Conservation (phyloP, 2,888 invertebrate species). For the Torymus auratus region DNA sequence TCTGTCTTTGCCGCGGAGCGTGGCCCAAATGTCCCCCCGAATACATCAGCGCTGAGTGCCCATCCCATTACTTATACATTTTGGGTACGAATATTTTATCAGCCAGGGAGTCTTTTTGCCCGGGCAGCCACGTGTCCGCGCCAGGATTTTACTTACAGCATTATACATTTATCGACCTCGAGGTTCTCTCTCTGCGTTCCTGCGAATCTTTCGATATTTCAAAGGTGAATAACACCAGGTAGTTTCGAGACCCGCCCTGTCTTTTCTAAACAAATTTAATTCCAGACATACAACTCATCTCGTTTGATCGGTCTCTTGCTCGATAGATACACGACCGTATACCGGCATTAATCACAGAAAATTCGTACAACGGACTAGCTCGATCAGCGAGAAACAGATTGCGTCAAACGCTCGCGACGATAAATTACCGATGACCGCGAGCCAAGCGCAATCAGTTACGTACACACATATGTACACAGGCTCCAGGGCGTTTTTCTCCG, state of each 20-base stretch:
- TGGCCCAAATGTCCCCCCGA: conserved; percentile 12
- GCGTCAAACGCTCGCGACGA: not conserved
- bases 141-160: too few relatives aligned
- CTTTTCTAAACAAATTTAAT: too few relatives aligned
- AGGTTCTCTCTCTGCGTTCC: too few relatives aligned
- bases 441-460: not conserved
- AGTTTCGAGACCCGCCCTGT: too few relatives aligned
- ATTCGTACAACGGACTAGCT: not conserved
- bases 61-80: conserved; percentile 23
- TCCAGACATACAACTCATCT: too few relatives aligned
- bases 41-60: conserved; percentile 11
- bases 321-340: too few relatives aligned
- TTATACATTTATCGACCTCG: too few relatives aligned
- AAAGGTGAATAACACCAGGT: too few relatives aligned
- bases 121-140: too few relatives aligned
- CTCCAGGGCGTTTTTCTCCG: not conserved
- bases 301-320: too few relatives aligned
- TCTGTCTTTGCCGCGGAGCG: not conserved
- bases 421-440: conserved; percentile 32
- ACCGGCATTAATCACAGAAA: conserved; percentile 3
- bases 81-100: conserved; percentile 1
- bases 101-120: too few relatives aligned
- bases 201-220: too few relatives aligned
- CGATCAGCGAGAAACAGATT: conserved; percentile 21
- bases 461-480: not conserved